Percentiles rank a stretch among this genome's conserved stretches.
Conservation (phyloP, 2,888 invertebrate species). For the Acanthacorydalis orientalis region DNA sequence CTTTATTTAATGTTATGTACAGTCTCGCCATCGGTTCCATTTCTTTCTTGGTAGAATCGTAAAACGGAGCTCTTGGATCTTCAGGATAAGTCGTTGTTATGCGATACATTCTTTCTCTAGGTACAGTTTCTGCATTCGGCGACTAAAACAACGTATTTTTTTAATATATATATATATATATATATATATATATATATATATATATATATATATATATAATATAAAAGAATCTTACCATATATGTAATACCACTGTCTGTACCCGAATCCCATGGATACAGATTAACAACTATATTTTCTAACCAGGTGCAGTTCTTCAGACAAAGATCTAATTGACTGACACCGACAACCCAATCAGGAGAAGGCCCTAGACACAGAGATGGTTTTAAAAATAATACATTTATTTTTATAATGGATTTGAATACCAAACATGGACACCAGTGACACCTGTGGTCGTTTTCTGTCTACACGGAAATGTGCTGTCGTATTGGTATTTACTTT, state of each 20-base stretch:
- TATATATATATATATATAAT: neutral
- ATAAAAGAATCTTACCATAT: conserved; percentile 54
- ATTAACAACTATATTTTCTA: conserved; percentile 64
- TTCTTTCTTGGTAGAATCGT: conserved; percentile 44
- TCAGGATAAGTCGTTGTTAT: conserved; percentile 86
- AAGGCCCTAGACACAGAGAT: conserved; percentile 47
- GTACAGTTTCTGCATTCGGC: conserved; percentile 57
- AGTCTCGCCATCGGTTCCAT: conserved; percentile 77
- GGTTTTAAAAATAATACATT: neutral
- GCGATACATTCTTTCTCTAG: conserved; percentile 68
- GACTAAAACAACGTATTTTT: conserved; percentile 33
- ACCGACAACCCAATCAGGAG: conserved; percentile 97
- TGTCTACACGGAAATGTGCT: conserved; percentile 68
- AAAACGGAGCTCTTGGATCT: conserved; percentile 86
- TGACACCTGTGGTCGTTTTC: conserved; percentile 71
- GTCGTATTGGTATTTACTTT: conserved; percentile 70
- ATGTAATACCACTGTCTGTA: conserved; percentile 83
- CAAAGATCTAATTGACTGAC: conserved; percentile 80
- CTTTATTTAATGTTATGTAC: conserved; percentile 54
- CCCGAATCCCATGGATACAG: conserved; percentile 93
- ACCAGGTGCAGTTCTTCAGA: conserved; percentile 78
- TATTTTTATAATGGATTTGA: conserved; percentile 6
- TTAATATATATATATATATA: neutral
- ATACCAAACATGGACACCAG: conserved; percentile 73
- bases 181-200: conserved; percentile 1